Evolutionary conservation across 2,888 invertebrate genomes (phyloP).

Genomic region (Sepioteuthis lessoniana): DNA sequence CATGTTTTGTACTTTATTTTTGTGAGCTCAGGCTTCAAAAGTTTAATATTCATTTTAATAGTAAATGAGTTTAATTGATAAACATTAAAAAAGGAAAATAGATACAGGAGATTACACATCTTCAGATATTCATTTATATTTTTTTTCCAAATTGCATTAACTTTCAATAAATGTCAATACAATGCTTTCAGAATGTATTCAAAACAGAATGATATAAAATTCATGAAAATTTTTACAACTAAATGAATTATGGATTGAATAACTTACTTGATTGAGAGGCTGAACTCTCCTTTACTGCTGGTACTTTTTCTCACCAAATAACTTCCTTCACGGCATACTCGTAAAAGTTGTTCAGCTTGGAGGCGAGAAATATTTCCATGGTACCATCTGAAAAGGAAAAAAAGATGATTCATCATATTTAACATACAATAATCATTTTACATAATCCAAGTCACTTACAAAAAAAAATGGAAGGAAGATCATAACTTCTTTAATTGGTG

Average conservation of each 20-base stretch:
- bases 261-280: conserved; percentile 93
- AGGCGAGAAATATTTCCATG: conserved; percentile 93
- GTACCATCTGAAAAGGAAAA: conserved; percentile 82
- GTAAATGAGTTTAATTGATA: no score
- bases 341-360: conserved; percentile 91
- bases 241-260: neutral
- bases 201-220: neutral
- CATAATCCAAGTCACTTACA: no score
- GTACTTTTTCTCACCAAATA: conserved; percentile 95
- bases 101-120: neutral
- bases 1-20: no score
- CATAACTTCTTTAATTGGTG: no score
- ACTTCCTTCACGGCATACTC: conserved; percentile 90
- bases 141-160: neutral
- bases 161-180: neutral
- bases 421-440: no score
- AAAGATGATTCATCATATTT: no score
- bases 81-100: neutral
- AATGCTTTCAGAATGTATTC: neutral
- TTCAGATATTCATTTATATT: neutral
- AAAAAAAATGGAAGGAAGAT: no score
- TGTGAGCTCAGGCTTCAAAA: no score
- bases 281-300: conserved; percentile 93
- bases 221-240: neutral
- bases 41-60: no score